These are phyloP conservation scores for Vulpes vulpes DNA, from an alignment of 2,113 vertebrate genomes.

Conservation along the genomic window DNA sequence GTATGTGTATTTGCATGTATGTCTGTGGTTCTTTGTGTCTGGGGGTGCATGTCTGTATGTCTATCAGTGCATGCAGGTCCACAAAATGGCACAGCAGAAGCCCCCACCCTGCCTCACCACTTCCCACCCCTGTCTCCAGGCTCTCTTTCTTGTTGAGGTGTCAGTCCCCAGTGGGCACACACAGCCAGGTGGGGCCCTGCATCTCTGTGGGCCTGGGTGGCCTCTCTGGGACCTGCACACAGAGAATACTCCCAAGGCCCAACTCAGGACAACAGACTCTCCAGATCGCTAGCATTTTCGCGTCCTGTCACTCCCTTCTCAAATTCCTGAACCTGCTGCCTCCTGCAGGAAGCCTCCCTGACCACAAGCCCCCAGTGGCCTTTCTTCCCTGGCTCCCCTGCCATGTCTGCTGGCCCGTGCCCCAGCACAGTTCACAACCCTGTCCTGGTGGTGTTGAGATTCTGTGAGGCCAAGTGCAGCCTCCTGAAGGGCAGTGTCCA, in stretches of 20 bases:
- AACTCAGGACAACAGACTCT: not conserved
- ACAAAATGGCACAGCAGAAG: not conserved
- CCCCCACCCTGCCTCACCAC: not conserved
- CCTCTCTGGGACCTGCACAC: not conserved
- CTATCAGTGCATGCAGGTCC: not conserved
- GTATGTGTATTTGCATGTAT: not conserved
- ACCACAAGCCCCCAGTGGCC: fast-evolving
- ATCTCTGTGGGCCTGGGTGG: not conserved
- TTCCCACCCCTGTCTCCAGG: not conserved
- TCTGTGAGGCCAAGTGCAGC: not conserved
- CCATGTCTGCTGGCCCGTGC: not conserved
- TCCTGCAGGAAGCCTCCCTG: not conserved
- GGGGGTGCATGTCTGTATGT: not conserved
- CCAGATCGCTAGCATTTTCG: not conserved
- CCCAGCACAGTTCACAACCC: not conserved
- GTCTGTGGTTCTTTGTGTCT: not conserved
- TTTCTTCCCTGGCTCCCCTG: not conserved
- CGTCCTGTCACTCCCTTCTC: not conserved
- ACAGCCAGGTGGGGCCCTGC: not conserved
- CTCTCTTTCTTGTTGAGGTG: not conserved
- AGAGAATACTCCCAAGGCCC: not conserved
- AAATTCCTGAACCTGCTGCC: not conserved
- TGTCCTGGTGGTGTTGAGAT: not conserved
- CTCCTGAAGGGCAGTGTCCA: not conserved
- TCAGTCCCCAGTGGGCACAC: not conserved